These are phyloP conservation scores for Coelopa pilipes DNA, from an alignment of 2,888 invertebrate genomes.

Conservation along the genomic window DNA sequence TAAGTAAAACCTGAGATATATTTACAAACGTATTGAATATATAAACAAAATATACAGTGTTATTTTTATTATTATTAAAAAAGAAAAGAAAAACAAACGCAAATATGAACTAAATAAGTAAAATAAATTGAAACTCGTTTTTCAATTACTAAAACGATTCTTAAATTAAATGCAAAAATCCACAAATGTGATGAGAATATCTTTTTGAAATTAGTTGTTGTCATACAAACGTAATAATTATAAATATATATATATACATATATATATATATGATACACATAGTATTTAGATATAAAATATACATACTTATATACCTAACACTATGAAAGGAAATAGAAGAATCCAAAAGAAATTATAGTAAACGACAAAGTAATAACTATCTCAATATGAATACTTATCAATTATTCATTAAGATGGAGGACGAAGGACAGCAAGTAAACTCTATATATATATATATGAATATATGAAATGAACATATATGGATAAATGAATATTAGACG, in stretches of 20 bases:
- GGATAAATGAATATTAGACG: slow-evolving; percentile 11
- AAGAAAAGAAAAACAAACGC: slow-evolving; percentile 7
- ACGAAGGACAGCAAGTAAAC: neutral
- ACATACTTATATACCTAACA: slow-evolving; percentile 32
- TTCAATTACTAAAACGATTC: slow-evolving; percentile 4
- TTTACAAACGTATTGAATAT: slow-evolving; percentile 39
- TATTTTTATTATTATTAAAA: slow-evolving; percentile 37
- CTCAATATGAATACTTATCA: neutral
- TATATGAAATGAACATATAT: slow-evolving; percentile 23
- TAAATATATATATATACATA: slow-evolving; percentile 17
- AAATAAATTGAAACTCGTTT: slow-evolving; percentile 5
- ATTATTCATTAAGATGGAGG: neutral
- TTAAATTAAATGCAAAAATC: slow-evolving; percentile 21
- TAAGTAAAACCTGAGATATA: slow-evolving; percentile 38
- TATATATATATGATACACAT: slow-evolving; percentile 18
- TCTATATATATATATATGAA: slow-evolving; percentile 21
- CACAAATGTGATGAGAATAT: slow-evolving; percentile 48
- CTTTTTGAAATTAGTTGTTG: slow-evolving; percentile 40
- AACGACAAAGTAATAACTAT: neutral
- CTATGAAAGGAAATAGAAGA: slow-evolving; percentile 5
- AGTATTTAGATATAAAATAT: slow-evolving; percentile 31
- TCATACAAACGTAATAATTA: slow-evolving; percentile 28
- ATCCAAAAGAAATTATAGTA: neutral
- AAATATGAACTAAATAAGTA: slow-evolving; percentile 4
- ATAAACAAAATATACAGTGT: slow-evolving; percentile 41